Percentiles rank a stretch among this genome's conserved stretches.
Conservation (phyloP, 2,797 vertebrate genomes). For the Chiloscyllium punctatum region DNA sequence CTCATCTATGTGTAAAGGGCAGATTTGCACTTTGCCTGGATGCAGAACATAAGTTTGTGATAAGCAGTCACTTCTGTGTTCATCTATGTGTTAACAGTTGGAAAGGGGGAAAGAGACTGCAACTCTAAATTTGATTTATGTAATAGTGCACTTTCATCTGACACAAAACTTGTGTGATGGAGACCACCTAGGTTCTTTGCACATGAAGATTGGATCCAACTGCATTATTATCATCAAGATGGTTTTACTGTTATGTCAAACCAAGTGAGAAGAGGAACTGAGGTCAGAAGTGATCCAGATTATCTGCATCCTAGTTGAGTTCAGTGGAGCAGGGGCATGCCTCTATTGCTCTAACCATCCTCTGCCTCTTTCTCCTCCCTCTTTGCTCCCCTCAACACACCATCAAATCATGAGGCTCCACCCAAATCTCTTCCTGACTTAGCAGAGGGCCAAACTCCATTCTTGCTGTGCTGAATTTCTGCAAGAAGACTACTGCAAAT, state of each 20-base stretch:
- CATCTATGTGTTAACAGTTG: not conserved
- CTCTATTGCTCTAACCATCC: no score
- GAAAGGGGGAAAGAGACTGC: not conserved
- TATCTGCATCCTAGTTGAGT: not conserved
- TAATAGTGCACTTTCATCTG: not conserved
- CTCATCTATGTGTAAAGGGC: not conserved
- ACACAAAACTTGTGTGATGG: not conserved
- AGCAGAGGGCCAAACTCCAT: not conserved
- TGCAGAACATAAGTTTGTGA: not conserved
- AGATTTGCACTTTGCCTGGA: not conserved
- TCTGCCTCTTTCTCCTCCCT: no score
- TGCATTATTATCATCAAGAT: not conserved
- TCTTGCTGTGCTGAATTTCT: not conserved
- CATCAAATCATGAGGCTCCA: not conserved
- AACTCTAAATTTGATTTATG: not conserved
- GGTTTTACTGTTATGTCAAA: not conserved
- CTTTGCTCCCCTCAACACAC: no score
- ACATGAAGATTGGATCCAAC: not conserved
- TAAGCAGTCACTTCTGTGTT: not conserved
- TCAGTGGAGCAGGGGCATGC: not conserved
- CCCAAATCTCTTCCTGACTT: not conserved
- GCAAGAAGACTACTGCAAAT: not conserved
- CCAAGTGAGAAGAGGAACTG: not conserved
- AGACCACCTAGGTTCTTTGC: not conserved
- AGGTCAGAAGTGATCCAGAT: not conserved